Evolutionary conservation across 2,888 invertebrate genomes (phyloP).

Genomic region (Girardia tigrina): DNA sequence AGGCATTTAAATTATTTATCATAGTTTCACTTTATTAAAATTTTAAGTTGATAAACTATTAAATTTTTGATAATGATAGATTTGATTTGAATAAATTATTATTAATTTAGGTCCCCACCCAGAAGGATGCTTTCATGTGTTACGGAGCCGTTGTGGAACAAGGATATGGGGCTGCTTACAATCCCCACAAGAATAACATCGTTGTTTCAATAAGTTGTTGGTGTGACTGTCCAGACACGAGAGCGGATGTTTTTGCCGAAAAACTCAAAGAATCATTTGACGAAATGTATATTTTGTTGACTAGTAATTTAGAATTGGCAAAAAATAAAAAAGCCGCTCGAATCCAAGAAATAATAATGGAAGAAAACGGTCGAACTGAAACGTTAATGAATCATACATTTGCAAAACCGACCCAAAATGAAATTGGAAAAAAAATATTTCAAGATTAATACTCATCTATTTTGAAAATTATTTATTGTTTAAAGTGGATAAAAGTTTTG

Average conservation of each 20-base stretch:
- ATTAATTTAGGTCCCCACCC: constrained; percentile 62
- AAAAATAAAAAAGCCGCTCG: constrained; percentile 17
- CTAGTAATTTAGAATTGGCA: constrained; percentile 40
- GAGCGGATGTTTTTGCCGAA: constrained; percentile 31
- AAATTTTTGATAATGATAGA: too few relatives aligned
- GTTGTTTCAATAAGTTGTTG: constrained; percentile 45
- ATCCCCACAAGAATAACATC: constrained; percentile 58
- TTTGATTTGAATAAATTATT: too few relatives aligned
- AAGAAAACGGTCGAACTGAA: neutral
- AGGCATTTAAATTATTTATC: too few relatives aligned
- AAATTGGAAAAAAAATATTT: neutral
- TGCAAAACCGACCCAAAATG: neutral
- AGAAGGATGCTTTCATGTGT: constrained; percentile 74
- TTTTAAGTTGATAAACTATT: too few relatives aligned
- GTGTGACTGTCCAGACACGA: constrained; percentile 34
- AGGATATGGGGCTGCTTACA: constrained; percentile 91
- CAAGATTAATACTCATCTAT: constrained; percentile 7
- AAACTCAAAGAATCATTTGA: constrained; percentile 34
- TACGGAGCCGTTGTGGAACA: constrained; percentile 93
- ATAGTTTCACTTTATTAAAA: too few relatives aligned
- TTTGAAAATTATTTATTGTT: too few relatives aligned
- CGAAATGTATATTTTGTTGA: constrained; percentile 36
- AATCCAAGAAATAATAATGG: neutral
- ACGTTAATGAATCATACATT: neutral
- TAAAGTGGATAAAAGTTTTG: too few relatives aligned